Base-by-base conservation (phyloP, 2,797 vertebrate genomes). In the Otus scops region DNA sequence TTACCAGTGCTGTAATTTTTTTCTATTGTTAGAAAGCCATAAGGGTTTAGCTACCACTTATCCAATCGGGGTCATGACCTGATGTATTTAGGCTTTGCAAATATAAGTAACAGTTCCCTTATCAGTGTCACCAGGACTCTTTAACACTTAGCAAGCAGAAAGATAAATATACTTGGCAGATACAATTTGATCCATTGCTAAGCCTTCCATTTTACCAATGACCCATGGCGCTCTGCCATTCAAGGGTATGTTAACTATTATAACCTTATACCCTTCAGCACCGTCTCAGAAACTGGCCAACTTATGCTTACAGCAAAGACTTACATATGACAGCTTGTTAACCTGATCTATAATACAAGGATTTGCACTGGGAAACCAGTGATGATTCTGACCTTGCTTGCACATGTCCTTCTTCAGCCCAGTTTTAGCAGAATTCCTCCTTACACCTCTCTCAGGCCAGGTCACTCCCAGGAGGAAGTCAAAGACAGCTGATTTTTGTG, bases 81-180 rank as follows among this genome's bases (percentile, higher is more conserved):
- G 95, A 90, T 97, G 96, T 98, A 97, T 98, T 98, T 97, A 96
- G 96, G 94, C 97, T 98, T 88, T 97, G 96, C 96, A 95, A 84
- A 95, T 97, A 97, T 95, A 96, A 97, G 97, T 92, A 95, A 97
- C 98, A 97, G 95, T 97, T 98, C 97, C 97, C 98, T 98, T 98
- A 98, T 98, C 98, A 96, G 63, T 98, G 97, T 97, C 95, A 96
- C 93, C 90, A 88, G 97, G 98, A 98, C 98, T 98, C 94, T 96
- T 95, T 93, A 92, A 95, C 96, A 97, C 98, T 98, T 98, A 98
- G 97, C 98, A 98, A 98, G 97, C 97, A 97, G 95, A 97, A 98
- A 98, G 98, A 97, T 98, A 98, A 98, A 98, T 98, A 98, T 97
- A 98, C 97, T 98, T 98, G 97, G 96, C 95, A 97, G 97, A 97